These are phyloP conservation scores for Chlorocebus sabaeus DNA, from an alignment of 2,113 vertebrate species.

Conservation along the genomic window DNA sequence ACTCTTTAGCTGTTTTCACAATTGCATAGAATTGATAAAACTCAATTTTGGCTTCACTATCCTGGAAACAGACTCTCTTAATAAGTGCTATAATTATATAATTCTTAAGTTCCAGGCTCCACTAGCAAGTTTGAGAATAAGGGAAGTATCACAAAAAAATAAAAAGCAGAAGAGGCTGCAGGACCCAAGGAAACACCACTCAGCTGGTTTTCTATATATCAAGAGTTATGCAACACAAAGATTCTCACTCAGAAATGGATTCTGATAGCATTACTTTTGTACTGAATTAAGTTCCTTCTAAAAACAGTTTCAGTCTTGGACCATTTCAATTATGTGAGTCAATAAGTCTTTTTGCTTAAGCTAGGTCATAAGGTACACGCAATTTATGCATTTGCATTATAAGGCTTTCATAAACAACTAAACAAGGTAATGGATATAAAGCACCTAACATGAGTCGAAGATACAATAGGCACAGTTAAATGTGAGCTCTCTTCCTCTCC, in stretches of 20 bases:
- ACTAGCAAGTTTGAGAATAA: not conserved
- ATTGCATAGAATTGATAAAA: not conserved
- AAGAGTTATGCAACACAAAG: accelerated
- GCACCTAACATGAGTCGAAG: not conserved
- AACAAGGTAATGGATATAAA: not conserved
- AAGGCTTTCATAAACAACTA: not conserved
- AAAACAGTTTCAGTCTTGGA: not conserved
- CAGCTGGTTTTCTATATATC: not conserved
- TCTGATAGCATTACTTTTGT: not conserved
- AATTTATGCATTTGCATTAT: not conserved
- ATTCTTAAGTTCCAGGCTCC: not conserved
- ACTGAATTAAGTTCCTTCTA: not conserved
- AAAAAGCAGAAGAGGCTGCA: not conserved
- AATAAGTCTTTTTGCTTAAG: not conserved
- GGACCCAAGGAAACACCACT: accelerated
- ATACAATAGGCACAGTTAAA: not conserved
- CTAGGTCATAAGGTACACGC: not conserved
- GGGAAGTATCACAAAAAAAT: no score
- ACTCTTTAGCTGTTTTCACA: not conserved
- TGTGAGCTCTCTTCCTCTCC: not conserved
- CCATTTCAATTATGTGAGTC: not conserved
- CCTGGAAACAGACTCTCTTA: not conserved
- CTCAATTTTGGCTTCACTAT: not conserved
- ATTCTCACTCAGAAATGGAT: not conserved
- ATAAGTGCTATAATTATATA: not conserved